These are phyloP conservation scores for Neomicropteryx cornuta DNA, from an alignment of 1,140 invertebrate species.

Conservation along the genomic window DNA sequence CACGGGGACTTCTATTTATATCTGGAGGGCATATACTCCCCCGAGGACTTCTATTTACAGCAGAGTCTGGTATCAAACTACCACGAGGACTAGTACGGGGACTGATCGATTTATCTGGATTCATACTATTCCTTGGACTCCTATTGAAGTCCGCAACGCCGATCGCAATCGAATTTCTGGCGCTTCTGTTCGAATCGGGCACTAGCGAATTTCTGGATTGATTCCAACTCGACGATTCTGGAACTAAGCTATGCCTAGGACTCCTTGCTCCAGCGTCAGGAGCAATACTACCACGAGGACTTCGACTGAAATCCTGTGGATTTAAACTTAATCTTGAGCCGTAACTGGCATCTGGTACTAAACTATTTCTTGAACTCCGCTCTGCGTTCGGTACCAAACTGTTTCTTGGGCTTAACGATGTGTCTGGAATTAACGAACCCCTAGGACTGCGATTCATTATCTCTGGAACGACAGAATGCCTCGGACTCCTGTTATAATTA, in stretches of 20 bases:
- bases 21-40: conserved; percentile 36
- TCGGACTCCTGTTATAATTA: conserved; percentile 44
- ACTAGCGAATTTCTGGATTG: conserved; percentile 34
- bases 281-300: conserved; percentile 51
- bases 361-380: conserved; percentile 45
- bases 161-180: conserved; percentile 44
- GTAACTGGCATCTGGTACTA: conserved; percentile 42
- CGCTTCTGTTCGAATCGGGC: conserved; percentile 39
- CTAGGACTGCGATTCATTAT: conserved; percentile 35
- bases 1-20: conserved; percentile 43
- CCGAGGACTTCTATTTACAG: conserved; percentile 29
- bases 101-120: conserved; percentile 39
- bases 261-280: conserved; percentile 40
- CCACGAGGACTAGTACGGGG: conserved; percentile 46
- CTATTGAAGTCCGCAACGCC: conserved; percentile 35
- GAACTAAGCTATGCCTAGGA: conserved; percentile 48
- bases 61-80: conserved; percentile 40
- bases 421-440: conserved; percentile 46
- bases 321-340: conserved; percentile 43
- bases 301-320: conserved; percentile 46
- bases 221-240: conserved; percentile 40
- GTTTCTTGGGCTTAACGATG: conserved; percentile 34
- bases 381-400: conserved; percentile 35
- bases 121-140: conserved; percentile 50
- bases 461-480: conserved; percentile 50